Percentiles rank a stretch among this genome's conserved stretches.
Evolutionary conservation across 2,113 vertebrate genomes (phyloP).

Genomic region (Microcebus murinus): DNA sequence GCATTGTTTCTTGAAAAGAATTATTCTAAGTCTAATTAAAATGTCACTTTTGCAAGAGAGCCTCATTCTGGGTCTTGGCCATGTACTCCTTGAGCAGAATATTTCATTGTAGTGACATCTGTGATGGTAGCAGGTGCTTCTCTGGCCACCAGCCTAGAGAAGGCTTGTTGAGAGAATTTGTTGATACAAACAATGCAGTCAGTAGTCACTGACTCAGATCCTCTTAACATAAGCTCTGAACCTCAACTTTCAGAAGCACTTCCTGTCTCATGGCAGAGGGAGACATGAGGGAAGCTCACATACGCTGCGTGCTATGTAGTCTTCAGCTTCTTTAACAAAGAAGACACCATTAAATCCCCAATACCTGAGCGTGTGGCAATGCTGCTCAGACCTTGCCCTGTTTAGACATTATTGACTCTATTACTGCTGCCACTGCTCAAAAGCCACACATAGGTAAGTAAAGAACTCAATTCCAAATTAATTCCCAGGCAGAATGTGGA

Average conservation of each 20-base stretch:
- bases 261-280: background rate
- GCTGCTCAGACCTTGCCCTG: background rate
- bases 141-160: background rate
- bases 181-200: background rate
- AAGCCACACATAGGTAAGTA: background rate
- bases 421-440: background rate
- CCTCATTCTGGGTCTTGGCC: background rate
- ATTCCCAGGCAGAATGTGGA: background rate
- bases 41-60: background rate
- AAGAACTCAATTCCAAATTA: background rate
- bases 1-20: background rate
- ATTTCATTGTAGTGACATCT: background rate
- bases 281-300: background rate
- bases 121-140: background rate
- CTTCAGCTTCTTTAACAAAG: background rate
- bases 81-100: background rate
- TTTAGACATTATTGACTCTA: background rate
- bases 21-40: conserved; percentile 51
- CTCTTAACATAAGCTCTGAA: background rate
- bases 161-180: background rate
- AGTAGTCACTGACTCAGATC: background rate
- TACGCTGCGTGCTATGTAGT: background rate
- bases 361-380: background rate
- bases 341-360: background rate
- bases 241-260: background rate